phyloP scores from a whole-genome alignment of 2,888 invertebrate genomes.

The Periphyllus acericola region DNA sequence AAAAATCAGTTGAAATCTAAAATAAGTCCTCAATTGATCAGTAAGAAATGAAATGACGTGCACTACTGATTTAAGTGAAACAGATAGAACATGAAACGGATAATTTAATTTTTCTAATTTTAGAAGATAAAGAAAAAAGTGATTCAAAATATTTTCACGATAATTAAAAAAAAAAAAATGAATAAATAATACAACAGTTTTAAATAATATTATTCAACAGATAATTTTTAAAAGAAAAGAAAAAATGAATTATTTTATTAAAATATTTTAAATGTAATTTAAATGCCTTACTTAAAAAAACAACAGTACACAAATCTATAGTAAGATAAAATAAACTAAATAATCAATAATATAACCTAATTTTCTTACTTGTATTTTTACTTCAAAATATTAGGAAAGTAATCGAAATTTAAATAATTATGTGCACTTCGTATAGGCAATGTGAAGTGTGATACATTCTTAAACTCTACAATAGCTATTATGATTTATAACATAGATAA shows the following conservation, averaged over 20 bases:
- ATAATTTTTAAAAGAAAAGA: neutral
- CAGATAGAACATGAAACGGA: neutral
- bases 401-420: too few species aligned
- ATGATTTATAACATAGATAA: too few species aligned
- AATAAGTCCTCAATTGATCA: neutral
- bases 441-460: too few species aligned
- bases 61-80: neutral
- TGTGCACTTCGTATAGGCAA: too few species aligned
- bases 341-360: neutral
- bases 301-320: neutral
- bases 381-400: too few species aligned
- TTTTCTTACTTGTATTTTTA: neutral
- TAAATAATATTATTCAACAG: neutral
- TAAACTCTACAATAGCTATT: too few species aligned
- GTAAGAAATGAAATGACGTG: neutral
- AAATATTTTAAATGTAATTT: neutral
- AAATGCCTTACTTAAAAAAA: neutral
- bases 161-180: neutral
- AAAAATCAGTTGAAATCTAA: neutral
- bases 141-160: neutral
- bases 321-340: neutral
- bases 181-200: neutral
- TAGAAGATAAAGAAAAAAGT: neutral
- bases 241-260: neutral
- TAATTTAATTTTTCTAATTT: slow-evolving; percentile 1